A percentile compares a stretch with the other conserved stretches of the same genome.
phyloP scores from a whole-genome alignment of 2,113 vertebrate genomes.

The Sardina pilchardus region DNA sequence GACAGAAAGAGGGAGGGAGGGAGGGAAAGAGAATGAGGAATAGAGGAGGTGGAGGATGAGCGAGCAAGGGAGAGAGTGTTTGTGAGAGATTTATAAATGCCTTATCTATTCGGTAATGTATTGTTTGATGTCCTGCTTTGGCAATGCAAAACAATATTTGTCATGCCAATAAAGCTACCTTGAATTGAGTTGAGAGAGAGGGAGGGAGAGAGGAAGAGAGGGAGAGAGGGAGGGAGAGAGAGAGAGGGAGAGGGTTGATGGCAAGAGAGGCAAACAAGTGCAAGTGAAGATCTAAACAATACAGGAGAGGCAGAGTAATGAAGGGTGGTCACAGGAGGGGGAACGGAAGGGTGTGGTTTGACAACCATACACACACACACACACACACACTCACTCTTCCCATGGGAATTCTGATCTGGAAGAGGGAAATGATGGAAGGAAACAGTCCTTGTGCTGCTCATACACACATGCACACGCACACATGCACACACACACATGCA shows the following conservation, averaged over 20 bases:
- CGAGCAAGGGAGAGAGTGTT: no score
- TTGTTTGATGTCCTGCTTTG: no score
- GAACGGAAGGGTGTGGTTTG: background rate
- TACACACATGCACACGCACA: background rate
- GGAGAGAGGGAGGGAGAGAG: background rate
- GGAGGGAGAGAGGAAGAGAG: no score
- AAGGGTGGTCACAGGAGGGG: background rate
- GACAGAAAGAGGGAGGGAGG: background rate
- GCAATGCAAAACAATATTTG: no score
- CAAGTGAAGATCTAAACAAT: background rate
- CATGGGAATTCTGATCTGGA: background rate
- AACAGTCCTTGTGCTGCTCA: background rate
- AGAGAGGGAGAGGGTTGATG: background rate
- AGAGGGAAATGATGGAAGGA: constrained; percentile 22
- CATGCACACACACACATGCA: background rate
- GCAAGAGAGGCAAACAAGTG: background rate
- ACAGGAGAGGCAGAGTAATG: background rate
- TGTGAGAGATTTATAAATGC: no score
- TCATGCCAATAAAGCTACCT: no score
- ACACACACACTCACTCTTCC: background rate
- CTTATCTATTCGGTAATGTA: no score
- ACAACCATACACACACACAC: constrained; percentile 1
- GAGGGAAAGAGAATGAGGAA: background rate
- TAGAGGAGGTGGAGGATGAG: no score
- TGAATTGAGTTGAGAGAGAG: no score